Base-by-base conservation (phyloP, 2,797 vertebrate species). In the Spinibarbus caldwelli region DNA sequence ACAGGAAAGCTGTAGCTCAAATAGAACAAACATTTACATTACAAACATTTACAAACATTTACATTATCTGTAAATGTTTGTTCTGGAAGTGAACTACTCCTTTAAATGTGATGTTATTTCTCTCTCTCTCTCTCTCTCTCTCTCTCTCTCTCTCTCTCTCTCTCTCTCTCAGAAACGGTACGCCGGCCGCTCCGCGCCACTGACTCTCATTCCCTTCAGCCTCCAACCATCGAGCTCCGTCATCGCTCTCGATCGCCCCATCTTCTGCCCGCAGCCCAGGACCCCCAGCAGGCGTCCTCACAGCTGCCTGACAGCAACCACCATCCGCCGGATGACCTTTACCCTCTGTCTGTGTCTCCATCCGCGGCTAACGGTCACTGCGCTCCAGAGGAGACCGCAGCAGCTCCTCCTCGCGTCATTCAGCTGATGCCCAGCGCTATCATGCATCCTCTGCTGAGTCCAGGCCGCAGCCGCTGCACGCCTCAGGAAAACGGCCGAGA, bases 401-500 rank as follows among this genome's bases (percentile, higher is more conserved):
- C n/a, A n/a, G n/a, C n/a, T n/a, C 54, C 89, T 23, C 93, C 94
- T 73, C 95, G 97, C 0, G 95, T 99, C 90, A 99, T 99, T 92
- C 98, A 99, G 94, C 96, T 99, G 88, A 98, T 99, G 95, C 97
- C 97, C 87, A 99, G 97, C 80, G 92, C 97, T 87, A 99, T 99
- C 93, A 98, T 99, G 97, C 98, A 98, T 94, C 98, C 98, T 4
- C 92, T 99, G 89, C 92, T 98, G 86, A 98, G 97, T 87, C 94
- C 96, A 52, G 97, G 99, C 93, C 96, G 97, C 45, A 93, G 96
- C 1, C 92, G 87, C 82, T 1, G 92, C 87, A 57, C 86, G 2
- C 9, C 71, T 5, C 89, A 91, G 0, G 95, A 96, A 86, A 96
- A 96, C 3, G 95, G 95, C 0, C 93, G 95, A 0, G 95, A 95